Evolutionary conservation across 1,140 invertebrate genomes (phyloP).

Genomic region (Capitella teleta): DNA sequence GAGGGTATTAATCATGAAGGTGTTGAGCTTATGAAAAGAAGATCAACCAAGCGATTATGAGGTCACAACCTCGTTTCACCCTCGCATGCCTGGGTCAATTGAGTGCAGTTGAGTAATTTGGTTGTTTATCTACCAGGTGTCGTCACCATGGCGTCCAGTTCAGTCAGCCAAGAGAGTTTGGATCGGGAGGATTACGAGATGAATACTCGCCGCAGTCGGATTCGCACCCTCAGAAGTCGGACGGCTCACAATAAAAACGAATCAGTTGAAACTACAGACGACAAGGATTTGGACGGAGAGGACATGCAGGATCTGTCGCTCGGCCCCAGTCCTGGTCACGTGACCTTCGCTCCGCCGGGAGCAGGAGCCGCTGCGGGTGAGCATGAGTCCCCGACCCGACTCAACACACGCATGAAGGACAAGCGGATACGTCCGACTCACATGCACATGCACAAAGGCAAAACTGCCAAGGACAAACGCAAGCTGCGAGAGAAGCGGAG

Average conservation of each 20-base stretch:
- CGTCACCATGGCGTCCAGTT: conserved; percentile 60
- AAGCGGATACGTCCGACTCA: conserved; percentile 46
- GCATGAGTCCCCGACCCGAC: conserved; percentile 47
- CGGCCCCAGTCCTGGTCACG: no score
- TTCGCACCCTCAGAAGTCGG: neutral
- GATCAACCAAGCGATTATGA: no score
- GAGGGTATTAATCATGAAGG: no score
- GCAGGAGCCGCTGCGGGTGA: conserved; percentile 17
- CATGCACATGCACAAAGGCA: conserved; percentile 50
- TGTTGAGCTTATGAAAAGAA: no score
- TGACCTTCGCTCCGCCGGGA: neutral
- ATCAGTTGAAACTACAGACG: conserved; percentile 10
- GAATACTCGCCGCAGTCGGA: conserved; percentile 24
- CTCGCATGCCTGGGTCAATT: no score
- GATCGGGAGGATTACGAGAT: conserved; percentile 53
- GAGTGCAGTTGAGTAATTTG: no score
- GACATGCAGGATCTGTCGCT: no score
- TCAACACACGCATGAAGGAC: conserved; percentile 39
- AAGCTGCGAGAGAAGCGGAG: conserved; percentile 54
- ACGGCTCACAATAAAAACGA: conserved; percentile 5
- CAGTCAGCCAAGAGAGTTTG: conserved; percentile 51
- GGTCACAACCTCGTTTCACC: no score
- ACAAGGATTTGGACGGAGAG: conserved; percentile 17
- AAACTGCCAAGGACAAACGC: conserved; percentile 49
- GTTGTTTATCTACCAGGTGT: no score